A percentile compares a stretch with the other conserved stretches of the same genome.
Conservation (phyloP, 2,888 invertebrate genomes). For the Blomia tropicalis region DNA sequence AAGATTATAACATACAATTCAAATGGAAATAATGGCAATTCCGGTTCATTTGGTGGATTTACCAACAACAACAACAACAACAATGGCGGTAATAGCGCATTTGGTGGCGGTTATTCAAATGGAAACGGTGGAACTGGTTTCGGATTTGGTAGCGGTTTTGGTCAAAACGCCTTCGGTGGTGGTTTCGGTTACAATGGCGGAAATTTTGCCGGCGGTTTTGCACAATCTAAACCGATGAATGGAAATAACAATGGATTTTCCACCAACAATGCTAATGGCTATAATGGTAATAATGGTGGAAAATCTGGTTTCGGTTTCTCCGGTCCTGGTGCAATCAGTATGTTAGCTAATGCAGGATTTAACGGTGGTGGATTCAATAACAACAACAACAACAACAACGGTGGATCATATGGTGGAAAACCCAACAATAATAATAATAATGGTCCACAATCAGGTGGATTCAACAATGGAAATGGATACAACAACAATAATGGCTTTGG, state of each 20-base stretch:
- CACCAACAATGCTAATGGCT: no score
- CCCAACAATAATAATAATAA: no score
- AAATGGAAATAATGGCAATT: neutral
- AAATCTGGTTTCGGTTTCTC: neutral
- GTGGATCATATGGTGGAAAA: no score
- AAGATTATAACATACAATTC: neutral
- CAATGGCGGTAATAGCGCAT: neutral
- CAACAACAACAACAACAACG: no score
- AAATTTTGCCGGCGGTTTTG: neutral
- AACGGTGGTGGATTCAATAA: neutral
- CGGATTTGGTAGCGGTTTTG: slow-evolving; percentile 1
- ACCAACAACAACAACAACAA: neutral
- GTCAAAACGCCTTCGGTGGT: neutral
- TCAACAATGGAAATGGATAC: no score
- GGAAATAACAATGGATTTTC: no score
- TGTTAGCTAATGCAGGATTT: neutral
- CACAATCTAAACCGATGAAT: neutral
- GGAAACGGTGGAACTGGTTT: neutral
- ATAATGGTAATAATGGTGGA: no score
- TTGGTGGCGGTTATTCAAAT: neutral
- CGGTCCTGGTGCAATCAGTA: neutral
- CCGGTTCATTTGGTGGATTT: neutral
- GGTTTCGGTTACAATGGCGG: neutral
- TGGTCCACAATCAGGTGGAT: no score
- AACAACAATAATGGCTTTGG: neutral